Base-by-base conservation (phyloP, 1,140 invertebrate species). In the Hestina assimilis region DNA sequence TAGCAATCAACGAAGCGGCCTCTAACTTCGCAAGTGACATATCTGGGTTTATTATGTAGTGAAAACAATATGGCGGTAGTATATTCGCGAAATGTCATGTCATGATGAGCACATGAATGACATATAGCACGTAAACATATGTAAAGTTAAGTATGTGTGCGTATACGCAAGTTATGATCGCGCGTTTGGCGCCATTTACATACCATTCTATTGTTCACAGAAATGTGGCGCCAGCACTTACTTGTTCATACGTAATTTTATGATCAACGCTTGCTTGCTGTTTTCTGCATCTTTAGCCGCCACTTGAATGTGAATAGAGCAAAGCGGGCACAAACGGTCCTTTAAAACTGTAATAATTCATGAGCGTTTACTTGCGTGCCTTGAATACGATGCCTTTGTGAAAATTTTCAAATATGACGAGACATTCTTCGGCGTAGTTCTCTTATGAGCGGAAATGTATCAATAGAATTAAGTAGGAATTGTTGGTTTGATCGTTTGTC, bases 181-280 rank as follows among this genome's bases (percentile, higher is more conserved):
- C 66, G 59, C 56, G 67, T 69, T 75, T 71, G 79, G 72, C 77
- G 79, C 72, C 79, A 74, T 74, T 78, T 74, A 63, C 75, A 79
- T 77, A 70, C 68, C 62, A 69, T 75, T 83, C 79, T 69, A 86
- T 86, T 83, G 79, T 86, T 83, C 77, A 81, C 74, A 83, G 82
- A 83, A 80, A 69, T 71, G 64, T 73, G 83, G 79, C 83, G 80
- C 80, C 80, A 60, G 58, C 66, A 66, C 63, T 75, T 63, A 77
- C 72, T 71, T 71, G 72, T 72, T 81, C 69, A 67, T 71, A 77
- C 70, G 78, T 77, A 79, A 77, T 83, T 86, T 86, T 81, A 83
- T 72, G 77, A 86, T 76, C 73, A 54, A 69, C 69, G 61, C 58
- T 62, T 55, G 66, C 65, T 75, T 71, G 63, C 62, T 73, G 68